Percentiles rank a stretch among this genome's conserved stretches.
Evolutionary conservation across 2,888 invertebrate genomes (phyloP).

Genomic region (Abscondita cerata): DNA sequence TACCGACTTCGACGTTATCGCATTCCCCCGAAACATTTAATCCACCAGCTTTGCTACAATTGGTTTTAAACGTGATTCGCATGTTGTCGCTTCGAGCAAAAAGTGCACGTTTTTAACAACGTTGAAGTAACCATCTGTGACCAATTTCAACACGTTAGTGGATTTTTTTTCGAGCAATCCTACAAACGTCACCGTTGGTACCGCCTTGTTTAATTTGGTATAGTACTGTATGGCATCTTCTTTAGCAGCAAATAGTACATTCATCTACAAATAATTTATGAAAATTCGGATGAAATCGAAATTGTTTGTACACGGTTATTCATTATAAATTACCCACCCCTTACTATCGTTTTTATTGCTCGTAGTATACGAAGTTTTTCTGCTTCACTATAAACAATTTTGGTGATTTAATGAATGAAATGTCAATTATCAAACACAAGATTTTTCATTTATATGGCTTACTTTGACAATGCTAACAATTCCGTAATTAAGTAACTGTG

Average conservation of each 20-base stretch:
- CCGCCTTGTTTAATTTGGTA: constrained; percentile 69
- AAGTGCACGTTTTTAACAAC: constrained; percentile 71
- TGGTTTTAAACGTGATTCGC: constrained; percentile 73
- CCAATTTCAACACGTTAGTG: constrained; percentile 83
- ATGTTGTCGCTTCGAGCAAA: constrained; percentile 68
- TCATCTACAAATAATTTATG: too few species aligned
- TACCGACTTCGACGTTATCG: constrained; percentile 67
- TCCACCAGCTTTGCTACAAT: constrained; percentile 64
- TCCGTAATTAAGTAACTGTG: too few species aligned
- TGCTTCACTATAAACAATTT: too few species aligned
- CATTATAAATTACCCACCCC: too few species aligned
- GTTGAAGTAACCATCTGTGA: constrained; percentile 80
- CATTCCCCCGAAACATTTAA: constrained; percentile 56
- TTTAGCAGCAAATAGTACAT: constrained; percentile 88
- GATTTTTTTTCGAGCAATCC: constrained; percentile 83
- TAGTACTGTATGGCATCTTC: constrained; percentile 72
- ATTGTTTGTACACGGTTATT: too few species aligned
- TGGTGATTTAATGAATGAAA: too few species aligned
- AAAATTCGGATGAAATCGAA: too few species aligned
- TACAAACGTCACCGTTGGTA: constrained; percentile 77
- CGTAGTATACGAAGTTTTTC: too few species aligned
- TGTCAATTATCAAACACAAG: too few species aligned
- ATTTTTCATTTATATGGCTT: too few species aligned
- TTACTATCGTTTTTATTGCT: too few species aligned
- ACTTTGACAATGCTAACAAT: too few species aligned